Evolutionary conservation across 1,140 invertebrate species (phyloP).

Genomic region (Meloidogyne floridensis): DNA sequence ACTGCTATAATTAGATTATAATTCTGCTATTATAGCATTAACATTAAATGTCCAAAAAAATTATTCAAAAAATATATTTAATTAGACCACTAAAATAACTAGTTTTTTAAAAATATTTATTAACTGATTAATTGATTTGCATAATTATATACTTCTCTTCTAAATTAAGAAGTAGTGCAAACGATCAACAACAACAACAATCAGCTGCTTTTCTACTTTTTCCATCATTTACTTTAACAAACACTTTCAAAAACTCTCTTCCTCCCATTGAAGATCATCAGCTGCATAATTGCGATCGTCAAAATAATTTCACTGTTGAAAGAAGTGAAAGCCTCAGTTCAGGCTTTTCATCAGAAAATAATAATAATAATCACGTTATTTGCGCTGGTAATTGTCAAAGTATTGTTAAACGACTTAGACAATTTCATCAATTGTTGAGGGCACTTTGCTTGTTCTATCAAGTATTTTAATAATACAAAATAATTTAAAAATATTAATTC

Average conservation of each 20-base stretch:
- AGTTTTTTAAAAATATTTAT: background rate
- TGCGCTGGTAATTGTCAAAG: background rate
- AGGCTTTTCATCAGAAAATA: constrained; percentile 16
- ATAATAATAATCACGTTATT: background rate
- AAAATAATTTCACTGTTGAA: constrained; percentile 14
- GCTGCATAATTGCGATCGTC: constrained; percentile 12
- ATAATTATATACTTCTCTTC: background rate
- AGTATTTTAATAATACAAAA: background rate
- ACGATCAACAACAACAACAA: background rate
- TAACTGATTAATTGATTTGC: background rate
- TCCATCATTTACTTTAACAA: background rate
- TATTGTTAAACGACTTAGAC: constrained; percentile 16
- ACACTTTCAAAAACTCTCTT: background rate
- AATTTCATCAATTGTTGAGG: constrained; percentile 30
- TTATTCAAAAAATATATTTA: background rate
- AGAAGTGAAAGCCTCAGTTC: constrained; percentile 30
- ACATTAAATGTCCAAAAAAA: too few species aligned
- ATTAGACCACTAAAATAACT: background rate
- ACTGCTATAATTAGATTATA: too few species aligned
- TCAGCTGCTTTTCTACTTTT: background rate
- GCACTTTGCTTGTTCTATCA: constrained; percentile 25
- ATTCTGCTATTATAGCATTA: too few species aligned
- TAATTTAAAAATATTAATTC: too few species aligned
- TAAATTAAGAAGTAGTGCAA: constrained; percentile 9
- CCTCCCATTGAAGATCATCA: constrained; percentile 17